Base-by-base conservation (phyloP, 2,888 invertebrate species). In the Timandra comae region DNA sequence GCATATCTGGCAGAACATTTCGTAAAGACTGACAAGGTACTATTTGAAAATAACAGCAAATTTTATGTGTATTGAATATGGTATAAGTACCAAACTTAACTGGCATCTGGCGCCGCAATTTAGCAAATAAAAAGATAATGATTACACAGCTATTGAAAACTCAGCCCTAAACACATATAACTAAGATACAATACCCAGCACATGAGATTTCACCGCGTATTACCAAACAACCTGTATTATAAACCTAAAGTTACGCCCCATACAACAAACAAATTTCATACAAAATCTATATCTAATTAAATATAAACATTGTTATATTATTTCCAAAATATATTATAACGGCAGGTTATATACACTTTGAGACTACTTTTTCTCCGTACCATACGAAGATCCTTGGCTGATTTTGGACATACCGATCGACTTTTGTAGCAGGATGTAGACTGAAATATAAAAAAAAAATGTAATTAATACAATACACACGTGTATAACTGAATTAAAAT, bases 381-480 rank as follows among this genome's bases (percentile, higher is more conserved):
- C 95, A 65, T 95, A 96, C 3, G 91, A 91, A 13, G 95, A 95
- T 22, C 91, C 93, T 74, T 93, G 92, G 63, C 92, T 93, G 53
- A 95, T 94, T 76, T 94, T 91, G 1, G 95, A 93, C 90, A 93
- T 91, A 30, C 92, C 92, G 56, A 96, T 93, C 27, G 93, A 90
- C 70, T 93, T 92, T 58, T 92, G 90, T 74, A 95, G 89, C 12
- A 94, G 79, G 47, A 91, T 72, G 71, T 91, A 92, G 80, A 95
- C 95, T 95, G 88, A 44, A 90, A 89, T 56, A n/a, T n/a, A n/a
- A n/a, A n/a, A n/a, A n/a, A n/a, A n/a, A n/a, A n/a, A n/a, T n/a
- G n/a, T n/a, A n/a, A n/a, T n/a, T n/a, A n/a, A n/a, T n/a, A n/a
- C n/a, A n/a, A n/a, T n/a, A n/a, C n/a, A n/a, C n/a, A n/a, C n/a